Base-by-base conservation (phyloP, 2,888 invertebrate genomes). In the Lycaena phlaeas region DNA sequence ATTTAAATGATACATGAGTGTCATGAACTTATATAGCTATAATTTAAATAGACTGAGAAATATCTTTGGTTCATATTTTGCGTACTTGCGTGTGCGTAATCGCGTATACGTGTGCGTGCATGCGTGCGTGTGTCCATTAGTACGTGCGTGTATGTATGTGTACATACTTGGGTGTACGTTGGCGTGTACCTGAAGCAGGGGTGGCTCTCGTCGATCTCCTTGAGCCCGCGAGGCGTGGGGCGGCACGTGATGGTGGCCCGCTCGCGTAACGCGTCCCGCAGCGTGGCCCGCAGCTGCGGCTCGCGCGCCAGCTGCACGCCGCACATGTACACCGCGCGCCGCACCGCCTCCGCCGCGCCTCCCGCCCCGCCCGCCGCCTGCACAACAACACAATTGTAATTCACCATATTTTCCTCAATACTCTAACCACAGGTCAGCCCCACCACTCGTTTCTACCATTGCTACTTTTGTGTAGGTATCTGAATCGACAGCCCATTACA, bases 181-280 rank as follows among this genome's bases (percentile, higher is more conserved):
- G 22, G 87, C 9, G 3, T 7, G 2, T 14, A 57, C 88, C 85
- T 85, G 63, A 88, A 96, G 53, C 94, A 92, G 0, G 92, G 87
- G 70, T 99, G 97, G 51, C 92, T 91, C 76, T 99, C 98, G 65
- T 99, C 99, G 48, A 99, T 96, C 59, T 96, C 94, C 74, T 97
- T 97, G 26, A 92, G 64, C 1, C 99, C 99, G 51, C 93, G 92
- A 61, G 93, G 93, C 0, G 98, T 98, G 1, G 98, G 97, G 1
- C 71, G 68, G 1, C 94, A 91, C 44, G 87, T 87, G 43, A 99
- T 68, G 49, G 93, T 94, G 2, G 96, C 97, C 7, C 96, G 86
- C 66, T 97, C 97, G 57, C 93, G 92, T 68, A 94, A 93, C 30
- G 92, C 91, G 68, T 95, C 95, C 0, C 98, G 85, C 5, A 97